Conservation (phyloP, 2,888 invertebrate genomes). For the Drosophila lutescens region DNA sequence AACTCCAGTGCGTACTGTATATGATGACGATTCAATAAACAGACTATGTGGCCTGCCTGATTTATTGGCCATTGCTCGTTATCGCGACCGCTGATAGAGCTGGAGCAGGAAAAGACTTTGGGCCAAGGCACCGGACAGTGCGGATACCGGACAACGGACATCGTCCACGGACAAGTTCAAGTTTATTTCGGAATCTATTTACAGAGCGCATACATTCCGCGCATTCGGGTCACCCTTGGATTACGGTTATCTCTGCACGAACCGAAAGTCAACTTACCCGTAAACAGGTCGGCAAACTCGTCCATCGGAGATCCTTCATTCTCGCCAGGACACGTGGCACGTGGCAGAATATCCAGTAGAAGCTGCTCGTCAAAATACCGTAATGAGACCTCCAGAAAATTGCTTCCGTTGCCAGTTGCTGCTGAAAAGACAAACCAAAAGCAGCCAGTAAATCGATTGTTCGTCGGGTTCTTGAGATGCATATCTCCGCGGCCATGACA, state of each 20-base stretch:
- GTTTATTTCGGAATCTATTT: conserved; percentile 2
- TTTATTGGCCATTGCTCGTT: conserved; percentile 58
- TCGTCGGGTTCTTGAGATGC: conserved; percentile 18
- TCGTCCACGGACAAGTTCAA: conserved; percentile 30
- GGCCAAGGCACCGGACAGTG: conserved; percentile 35
- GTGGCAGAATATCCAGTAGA: conserved; percentile 65
- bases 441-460: conserved; percentile 11
- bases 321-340: conserved; percentile 64
- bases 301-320: conserved; percentile 68
- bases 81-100: conserved; percentile 57
- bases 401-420: conserved; percentile 66
- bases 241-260: conserved; percentile 3
- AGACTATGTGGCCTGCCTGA: conserved; percentile 41
- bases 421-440: background rate
- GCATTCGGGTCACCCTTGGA: background rate
- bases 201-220: too few relatives aligned
- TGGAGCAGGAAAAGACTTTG: conserved; percentile 53
- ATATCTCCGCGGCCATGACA: conserved; percentile 14
- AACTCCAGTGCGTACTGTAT: background rate
- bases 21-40: conserved; percentile 6
- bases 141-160: conserved; percentile 3
- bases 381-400: conserved; percentile 66
- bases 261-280: conserved; percentile 61
- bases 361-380: conserved; percentile 77
- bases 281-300: conserved; percentile 81